Evolutionary conservation across 2,113 vertebrate species (phyloP).

Genomic region (Centropristis striata): DNA sequence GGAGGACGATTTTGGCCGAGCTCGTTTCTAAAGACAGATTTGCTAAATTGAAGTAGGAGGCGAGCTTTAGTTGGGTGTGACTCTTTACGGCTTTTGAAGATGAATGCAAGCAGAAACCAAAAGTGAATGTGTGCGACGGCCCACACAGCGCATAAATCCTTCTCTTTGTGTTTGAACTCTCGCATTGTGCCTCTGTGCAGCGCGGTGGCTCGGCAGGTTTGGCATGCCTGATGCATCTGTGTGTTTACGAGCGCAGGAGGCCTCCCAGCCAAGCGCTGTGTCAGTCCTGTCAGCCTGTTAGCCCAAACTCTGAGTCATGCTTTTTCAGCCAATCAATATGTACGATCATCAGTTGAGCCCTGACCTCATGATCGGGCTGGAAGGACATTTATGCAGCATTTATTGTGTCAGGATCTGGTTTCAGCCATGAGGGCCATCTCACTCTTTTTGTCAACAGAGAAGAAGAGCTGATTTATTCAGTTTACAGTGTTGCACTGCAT

Average conservation of each 20-base stretch:
- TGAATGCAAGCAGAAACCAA: constrained; percentile 22
- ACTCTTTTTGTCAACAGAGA: constrained; percentile 34
- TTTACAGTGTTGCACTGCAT: too few species aligned
- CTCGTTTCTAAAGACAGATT: constrained; percentile 42
- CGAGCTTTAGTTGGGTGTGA: constrained; percentile 35
- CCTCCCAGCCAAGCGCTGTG: not conserved
- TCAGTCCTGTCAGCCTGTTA: constrained; percentile 48
- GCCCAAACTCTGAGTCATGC: constrained; percentile 72
- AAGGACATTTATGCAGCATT: constrained; percentile 60
- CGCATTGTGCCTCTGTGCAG: constrained; percentile 8
- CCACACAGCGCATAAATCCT: constrained; percentile 8
- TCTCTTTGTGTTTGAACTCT: constrained; percentile 29
- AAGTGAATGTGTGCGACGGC: constrained; percentile 16
- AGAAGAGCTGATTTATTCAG: constrained; percentile 51
- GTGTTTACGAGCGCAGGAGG: constrained; percentile 18
- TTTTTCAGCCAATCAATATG: constrained; percentile 70
- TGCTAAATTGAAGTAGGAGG: constrained; percentile 17
- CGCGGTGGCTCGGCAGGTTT: constrained; percentile 49
- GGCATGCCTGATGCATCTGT: constrained; percentile 5
- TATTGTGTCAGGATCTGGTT: constrained; percentile 60
- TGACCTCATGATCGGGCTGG: constrained; percentile 71
- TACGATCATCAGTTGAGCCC: constrained; percentile 57
- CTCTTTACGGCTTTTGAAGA: constrained; percentile 28
- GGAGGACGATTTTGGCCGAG: constrained; percentile 24
- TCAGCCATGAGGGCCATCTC: constrained; percentile 38